phyloP scores from a whole-genome alignment of 2,113 vertebrate species.

The Phocoena sinus region DNA sequence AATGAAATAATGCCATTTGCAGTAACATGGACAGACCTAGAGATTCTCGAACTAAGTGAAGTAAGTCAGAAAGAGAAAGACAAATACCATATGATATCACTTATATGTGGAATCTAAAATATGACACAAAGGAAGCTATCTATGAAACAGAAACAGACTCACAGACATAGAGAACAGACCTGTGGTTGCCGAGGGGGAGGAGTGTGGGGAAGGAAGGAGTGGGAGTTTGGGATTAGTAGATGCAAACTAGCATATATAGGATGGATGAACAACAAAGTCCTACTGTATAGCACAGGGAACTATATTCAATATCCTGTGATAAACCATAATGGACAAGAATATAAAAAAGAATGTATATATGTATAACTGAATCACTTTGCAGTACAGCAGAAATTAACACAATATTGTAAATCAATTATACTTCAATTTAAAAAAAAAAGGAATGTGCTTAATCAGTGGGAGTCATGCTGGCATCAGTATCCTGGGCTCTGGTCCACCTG shows the following conservation, averaged over 20 bases:
- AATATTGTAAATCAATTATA: too few species aligned
- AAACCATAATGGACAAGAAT: background rate
- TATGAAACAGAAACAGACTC: background rate
- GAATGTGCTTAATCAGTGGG: background rate
- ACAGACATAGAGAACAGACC: background rate
- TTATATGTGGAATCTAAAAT: background rate
- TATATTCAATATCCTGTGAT: background rate
- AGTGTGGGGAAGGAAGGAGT: background rate
- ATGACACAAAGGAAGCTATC: background rate
- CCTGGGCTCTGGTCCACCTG: background rate
- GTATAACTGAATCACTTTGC: background rate
- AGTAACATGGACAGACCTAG: background rate
- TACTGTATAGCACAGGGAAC: background rate
- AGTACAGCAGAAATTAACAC: too few species aligned
- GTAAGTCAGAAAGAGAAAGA: background rate
- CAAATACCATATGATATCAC: background rate
- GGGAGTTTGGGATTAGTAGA: background rate
- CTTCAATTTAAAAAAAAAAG: too few species aligned
- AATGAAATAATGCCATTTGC: background rate
- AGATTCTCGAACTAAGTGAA: background rate
- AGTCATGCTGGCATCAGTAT: background rate
- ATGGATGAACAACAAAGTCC: background rate
- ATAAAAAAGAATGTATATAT: background rate
- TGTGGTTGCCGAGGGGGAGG: background rate
- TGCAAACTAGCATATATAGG: background rate